Base-by-base conservation (phyloP, 2,888 invertebrate species). In the Pyrrhosoma nymphula region DNA sequence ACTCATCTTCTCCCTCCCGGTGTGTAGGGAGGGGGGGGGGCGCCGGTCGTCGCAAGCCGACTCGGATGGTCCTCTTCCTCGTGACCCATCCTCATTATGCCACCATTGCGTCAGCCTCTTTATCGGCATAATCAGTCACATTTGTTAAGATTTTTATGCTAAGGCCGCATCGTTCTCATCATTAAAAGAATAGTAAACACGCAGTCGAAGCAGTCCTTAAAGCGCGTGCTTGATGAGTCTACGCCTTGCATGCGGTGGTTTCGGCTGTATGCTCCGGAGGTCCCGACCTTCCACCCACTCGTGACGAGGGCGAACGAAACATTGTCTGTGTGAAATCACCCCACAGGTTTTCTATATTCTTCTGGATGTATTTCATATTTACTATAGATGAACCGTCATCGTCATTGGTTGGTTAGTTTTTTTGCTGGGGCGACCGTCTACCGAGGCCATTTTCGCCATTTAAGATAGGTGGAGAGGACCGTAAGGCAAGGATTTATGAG, bases 31-130 rank as follows among this genome's bases (percentile, higher is more conserved):
- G 47, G 47, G 8, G 47, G 47, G n/a, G n/a, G n/a, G 0, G 23
- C 69, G 26, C 69, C 47, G 47, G 47, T 47, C 69, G 69, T 69
- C 69, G 26, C n/a, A 69, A 4, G 69, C 69, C n/a, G n/a, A 26
- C 69, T 69, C 12, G 6, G 69, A 69, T 26, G n/a, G 69, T 69
- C 69, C 69, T n/a, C 47, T 47, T 26, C 69, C 69, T 69, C 69
- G 69, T 69, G 69, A 69, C n/a, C 69, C 69, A 60, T n/a, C 69
- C 69, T 69, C 69, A 69, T 69, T 69, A 69, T n/a, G 69, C 69
- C 69, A 69, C 69, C 69, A 69, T 69, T 69, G 69, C 69, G 69
- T 69, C 69, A 69, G 69, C 69, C 23, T 20, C 69, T 69, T 69
- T n/a, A 69, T 69, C 69, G 69, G 23, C n/a, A 69, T 69, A 69